phyloP scores from a whole-genome alignment of 2,797 vertebrate genomes.

The Buceros bicornis region DNA sequence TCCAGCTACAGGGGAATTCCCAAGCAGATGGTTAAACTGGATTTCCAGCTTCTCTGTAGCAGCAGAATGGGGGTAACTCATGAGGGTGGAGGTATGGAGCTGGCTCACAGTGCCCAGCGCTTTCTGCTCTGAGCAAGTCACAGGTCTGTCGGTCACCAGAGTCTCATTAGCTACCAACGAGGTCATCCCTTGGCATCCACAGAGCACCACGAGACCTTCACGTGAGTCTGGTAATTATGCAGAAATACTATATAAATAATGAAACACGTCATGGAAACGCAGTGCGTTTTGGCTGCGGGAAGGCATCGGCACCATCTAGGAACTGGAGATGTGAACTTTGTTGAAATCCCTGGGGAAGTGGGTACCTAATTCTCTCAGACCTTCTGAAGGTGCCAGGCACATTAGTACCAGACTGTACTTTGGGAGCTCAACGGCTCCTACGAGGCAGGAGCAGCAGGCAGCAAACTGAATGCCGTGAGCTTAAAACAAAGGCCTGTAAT shows the following conservation, averaged over 20 bases:
- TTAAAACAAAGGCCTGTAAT: background rate
- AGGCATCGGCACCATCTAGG: slow-evolving; percentile 11
- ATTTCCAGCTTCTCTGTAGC: slow-evolving; percentile 57
- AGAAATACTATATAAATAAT: slow-evolving; percentile 7
- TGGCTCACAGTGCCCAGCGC: background rate
- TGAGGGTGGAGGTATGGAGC: background rate
- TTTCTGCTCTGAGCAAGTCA: slow-evolving; percentile 8
- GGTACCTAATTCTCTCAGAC: background rate
- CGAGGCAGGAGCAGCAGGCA: background rate
- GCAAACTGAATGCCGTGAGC: background rate
- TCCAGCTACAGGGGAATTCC: slow-evolving; percentile 70
- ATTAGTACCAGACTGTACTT: background rate
- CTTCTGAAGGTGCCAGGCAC: background rate
- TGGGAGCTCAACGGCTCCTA: background rate
- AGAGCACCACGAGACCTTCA: slow-evolving; percentile 1
- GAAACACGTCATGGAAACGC: background rate
- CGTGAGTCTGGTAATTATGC: background rate
- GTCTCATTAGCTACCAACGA: slow-evolving; percentile 23
- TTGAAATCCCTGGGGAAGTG: background rate
- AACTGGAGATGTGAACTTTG: background rate
- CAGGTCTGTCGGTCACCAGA: slow-evolving; percentile 34
- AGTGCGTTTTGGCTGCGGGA: background rate
- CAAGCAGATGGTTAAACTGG: slow-evolving; percentile 67
- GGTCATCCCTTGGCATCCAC: background rate
- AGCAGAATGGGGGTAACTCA: slow-evolving; percentile 57